Evolutionary conservation across 1,140 invertebrate species (phyloP).

Genomic region (Phymorhynchus buccinoides): DNA sequence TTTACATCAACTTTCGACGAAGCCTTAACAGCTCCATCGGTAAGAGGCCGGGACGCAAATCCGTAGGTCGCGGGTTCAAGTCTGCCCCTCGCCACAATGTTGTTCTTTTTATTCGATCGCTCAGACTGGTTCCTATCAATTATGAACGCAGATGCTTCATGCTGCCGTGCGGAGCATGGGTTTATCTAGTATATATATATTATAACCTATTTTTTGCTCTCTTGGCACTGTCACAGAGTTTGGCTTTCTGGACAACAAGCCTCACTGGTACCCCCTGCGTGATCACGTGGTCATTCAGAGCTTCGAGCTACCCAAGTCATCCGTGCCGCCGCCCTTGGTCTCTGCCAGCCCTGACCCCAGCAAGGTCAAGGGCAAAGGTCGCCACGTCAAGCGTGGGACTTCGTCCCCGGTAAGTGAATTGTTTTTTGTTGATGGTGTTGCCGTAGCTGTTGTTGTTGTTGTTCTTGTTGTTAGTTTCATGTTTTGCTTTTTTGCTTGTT

Average conservation of each 20-base stretch:
- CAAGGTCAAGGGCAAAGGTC: slow-evolving; percentile 35
- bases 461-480: background rate
- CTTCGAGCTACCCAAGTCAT: slow-evolving; percentile 66
- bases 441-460: background rate
- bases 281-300: slow-evolving; percentile 63
- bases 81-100: no score
- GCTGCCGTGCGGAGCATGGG: no score
- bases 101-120: no score
- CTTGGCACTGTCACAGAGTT: slow-evolving; percentile 68
- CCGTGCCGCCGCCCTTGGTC: slow-evolving; percentile 63
- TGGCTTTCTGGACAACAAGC: slow-evolving; percentile 75
- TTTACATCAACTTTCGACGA: no score
- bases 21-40: no score
- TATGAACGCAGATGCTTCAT: no score
- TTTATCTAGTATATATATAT: no score
- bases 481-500: background rate
- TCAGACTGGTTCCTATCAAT: no score
- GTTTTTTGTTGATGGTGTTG: background rate
- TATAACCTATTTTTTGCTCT: no score
- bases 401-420: slow-evolving; percentile 36
- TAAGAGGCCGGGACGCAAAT: no score
- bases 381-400: slow-evolving; percentile 40
- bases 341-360: slow-evolving; percentile 51
- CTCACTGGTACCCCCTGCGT: slow-evolving; percentile 76
- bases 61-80: no score